A percentile compares a stretch with the other conserved stretches of the same genome.
Conservation (phyloP, 2,113 vertebrate genomes). For the Dicentrarchus labrax region DNA sequence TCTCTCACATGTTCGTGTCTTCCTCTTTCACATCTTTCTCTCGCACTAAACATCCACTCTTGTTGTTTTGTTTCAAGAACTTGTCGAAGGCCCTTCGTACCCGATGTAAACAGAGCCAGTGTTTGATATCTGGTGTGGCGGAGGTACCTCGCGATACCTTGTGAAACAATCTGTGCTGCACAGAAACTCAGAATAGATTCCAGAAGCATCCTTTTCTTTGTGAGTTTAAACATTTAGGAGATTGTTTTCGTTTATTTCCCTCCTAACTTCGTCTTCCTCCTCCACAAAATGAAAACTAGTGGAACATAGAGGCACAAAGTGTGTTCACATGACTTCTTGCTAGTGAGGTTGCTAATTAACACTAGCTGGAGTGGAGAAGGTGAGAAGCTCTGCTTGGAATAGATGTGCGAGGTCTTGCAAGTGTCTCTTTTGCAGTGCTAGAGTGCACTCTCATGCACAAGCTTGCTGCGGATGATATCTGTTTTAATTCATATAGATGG, state of each 20-base stretch:
- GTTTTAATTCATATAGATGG: slow-evolving; percentile 42
- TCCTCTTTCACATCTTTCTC: slow-evolving; percentile 35
- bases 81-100: slow-evolving; percentile 34
- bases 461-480: slow-evolving; percentile 38
- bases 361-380: slow-evolving; percentile 78
- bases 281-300: slow-evolving; percentile 55
- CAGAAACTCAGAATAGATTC: slow-evolving; percentile 4
- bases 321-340: slow-evolving; percentile 71
- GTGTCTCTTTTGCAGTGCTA: slow-evolving; percentile 33
- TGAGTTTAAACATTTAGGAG: slow-evolving; percentile 61
- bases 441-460: slow-evolving; percentile 36
- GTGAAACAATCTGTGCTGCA: no score
- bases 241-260: slow-evolving; percentile 64
- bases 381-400: slow-evolving; percentile 83
- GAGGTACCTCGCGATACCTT: slow-evolving; percentile 27
- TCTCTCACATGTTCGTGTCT: slow-evolving; percentile 43
- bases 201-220: slow-evolving; percentile 44
- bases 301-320: slow-evolving; percentile 67
- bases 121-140: slow-evolving; percentile 55
- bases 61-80: slow-evolving; percentile 55
- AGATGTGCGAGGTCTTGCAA: slow-evolving; percentile 82
- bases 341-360: slow-evolving; percentile 84
- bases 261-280: slow-evolving; percentile 31
- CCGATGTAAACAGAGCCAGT: slow-evolving; percentile 46
- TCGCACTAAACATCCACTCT: slow-evolving; percentile 36